Evolutionary conservation across 2,797 vertebrate genomes (phyloP).

Genomic region (Threskiornis aethiopicus): DNA sequence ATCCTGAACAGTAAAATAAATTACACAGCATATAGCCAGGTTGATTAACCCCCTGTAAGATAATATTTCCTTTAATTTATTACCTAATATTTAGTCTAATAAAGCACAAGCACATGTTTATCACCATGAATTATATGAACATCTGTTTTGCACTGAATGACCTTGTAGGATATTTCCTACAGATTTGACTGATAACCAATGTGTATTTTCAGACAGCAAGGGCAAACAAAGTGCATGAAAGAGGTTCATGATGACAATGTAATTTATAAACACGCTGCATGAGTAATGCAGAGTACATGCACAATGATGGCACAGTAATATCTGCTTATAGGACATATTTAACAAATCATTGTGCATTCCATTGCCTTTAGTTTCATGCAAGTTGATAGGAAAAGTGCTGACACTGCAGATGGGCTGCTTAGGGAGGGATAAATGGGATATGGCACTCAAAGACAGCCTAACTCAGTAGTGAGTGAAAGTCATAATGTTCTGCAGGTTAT

Average conservation of each 20-base stretch:
- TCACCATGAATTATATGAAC: slow-evolving; percentile 25
- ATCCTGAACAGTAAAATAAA: not conserved
- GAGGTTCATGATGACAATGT: not conserved
- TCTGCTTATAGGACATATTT: slow-evolving; percentile 28
- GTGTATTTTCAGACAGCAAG: slow-evolving; percentile 15
- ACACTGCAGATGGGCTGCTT: not conserved
- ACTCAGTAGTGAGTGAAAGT: not conserved
- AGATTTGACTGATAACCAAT: slow-evolving; percentile 13
- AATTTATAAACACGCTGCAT: slow-evolving; percentile 51
- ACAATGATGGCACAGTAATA: not conserved
- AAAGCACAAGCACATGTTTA: not conserved
- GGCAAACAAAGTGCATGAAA: slow-evolving; percentile 6
- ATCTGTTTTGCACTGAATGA: slow-evolving; percentile 37
- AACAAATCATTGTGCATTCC: not conserved
- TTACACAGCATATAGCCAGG: not conserved
- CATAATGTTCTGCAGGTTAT: not conserved
- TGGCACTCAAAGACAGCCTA: not conserved
- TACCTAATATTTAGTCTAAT: not conserved
- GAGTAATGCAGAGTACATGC: not conserved
- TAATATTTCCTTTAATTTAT: slow-evolving; percentile 39
- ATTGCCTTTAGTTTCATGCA: not conserved
- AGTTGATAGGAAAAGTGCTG: slow-evolving; percentile 13
- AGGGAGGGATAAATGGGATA: not conserved
- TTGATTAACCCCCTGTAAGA: not conserved
- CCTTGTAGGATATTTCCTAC: slow-evolving; percentile 14